phyloP scores from a whole-genome alignment of 2,113 vertebrate species.

The Marmota monax region DNA sequence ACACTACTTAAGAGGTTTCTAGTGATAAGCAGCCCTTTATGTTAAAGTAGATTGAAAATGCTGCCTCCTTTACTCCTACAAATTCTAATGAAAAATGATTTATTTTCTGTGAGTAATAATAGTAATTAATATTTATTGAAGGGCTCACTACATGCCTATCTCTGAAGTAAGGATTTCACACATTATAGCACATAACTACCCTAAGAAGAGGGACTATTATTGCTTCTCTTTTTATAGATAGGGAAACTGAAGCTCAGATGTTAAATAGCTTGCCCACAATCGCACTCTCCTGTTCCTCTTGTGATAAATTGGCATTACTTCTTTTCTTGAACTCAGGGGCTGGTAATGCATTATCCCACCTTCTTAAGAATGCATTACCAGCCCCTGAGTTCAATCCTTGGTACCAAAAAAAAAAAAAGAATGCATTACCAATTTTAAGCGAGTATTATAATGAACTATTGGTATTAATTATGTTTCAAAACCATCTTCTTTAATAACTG shows the following conservation, averaged over 20 bases:
- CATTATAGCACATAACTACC: background rate
- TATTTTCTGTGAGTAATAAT: background rate
- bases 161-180: conserved; percentile 25
- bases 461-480: conserved; percentile 36
- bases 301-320: background rate
- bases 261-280: conserved; percentile 24
- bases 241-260: background rate
- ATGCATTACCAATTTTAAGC: background rate
- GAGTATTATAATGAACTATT: background rate
- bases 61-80: conserved; percentile 18
- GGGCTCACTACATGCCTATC: background rate
- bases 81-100: conserved; percentile 10
- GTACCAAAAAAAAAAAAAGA: background rate
- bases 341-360: background rate
- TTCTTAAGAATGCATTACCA: background rate
- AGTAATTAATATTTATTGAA: conserved; percentile 47
- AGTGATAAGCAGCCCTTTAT: conserved; percentile 42
- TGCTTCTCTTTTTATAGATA: conserved; percentile 19
- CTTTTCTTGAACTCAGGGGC: background rate
- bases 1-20: conserved; percentile 54
- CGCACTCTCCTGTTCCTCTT: background rate
- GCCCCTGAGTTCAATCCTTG: too few species aligned
- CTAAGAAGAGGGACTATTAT: background rate
- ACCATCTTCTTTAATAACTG: conserved; percentile 4
- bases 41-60: conserved; percentile 62